Evolutionary conservation across 2,888 invertebrate genomes (phyloP).

Genomic region (Eristalis pertinax): DNA sequence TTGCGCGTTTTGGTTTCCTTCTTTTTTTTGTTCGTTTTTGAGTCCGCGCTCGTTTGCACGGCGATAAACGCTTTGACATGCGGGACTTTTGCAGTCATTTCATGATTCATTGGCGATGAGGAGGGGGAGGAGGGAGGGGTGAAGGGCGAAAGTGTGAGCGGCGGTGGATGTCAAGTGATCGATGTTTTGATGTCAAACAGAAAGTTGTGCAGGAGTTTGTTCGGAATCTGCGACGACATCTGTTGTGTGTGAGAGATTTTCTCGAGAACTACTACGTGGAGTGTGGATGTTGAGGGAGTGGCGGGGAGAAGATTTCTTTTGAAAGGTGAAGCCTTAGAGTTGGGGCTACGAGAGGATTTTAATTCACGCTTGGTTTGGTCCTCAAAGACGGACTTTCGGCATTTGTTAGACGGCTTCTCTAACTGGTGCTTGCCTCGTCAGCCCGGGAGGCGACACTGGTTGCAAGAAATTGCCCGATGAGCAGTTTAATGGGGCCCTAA

Average conservation of each 20-base stretch:
- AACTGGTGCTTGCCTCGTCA: too few relatives aligned
- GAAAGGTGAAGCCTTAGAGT: too few relatives aligned
- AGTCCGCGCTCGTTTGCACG: conserved; percentile 4
- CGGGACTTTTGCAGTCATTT: conserved; percentile 10
- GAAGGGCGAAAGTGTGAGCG: neutral
- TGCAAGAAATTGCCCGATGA: too few relatives aligned
- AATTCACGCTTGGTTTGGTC: too few relatives aligned
- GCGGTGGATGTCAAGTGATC: conserved; percentile 19
- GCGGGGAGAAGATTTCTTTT: neutral
- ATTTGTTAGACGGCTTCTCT: too few relatives aligned
- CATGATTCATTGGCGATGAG: neutral
- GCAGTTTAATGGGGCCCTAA: too few relatives aligned
- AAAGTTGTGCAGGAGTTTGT: conserved; percentile 16
- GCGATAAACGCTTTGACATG: conserved; percentile 62
- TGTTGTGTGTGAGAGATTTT: conserved; percentile 18
- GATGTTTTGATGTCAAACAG: conserved; percentile 53
- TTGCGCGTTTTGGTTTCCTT: conserved; percentile 26
- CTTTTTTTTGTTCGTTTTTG: conserved; percentile 13
- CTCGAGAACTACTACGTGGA: too few relatives aligned
- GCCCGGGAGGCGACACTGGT: too few relatives aligned
- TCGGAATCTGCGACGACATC: conserved; percentile 24
- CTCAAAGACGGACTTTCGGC: too few relatives aligned
- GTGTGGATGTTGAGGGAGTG: neutral
- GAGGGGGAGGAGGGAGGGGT: neutral
- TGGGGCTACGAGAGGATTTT: too few relatives aligned